Evolutionary conservation across 2,888 invertebrate genomes (phyloP).

Genomic region (Pachliopta kotzebuea): DNA sequence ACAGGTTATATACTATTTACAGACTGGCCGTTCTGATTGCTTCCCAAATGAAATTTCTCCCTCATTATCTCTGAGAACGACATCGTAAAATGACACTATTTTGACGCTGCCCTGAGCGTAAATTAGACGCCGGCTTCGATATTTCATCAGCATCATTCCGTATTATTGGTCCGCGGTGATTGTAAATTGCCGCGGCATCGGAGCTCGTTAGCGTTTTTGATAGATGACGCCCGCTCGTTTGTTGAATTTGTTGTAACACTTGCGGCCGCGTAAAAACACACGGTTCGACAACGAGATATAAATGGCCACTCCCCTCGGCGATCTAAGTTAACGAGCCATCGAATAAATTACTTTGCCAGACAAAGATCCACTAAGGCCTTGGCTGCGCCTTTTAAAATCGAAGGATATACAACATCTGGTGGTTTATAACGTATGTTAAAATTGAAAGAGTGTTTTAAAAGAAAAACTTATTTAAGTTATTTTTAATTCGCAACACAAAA

Average conservation of each 20-base stretch:
- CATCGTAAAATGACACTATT: conserved; percentile 44
- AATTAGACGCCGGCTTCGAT: conserved; percentile 48
- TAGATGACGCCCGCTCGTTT: conserved; percentile 76
- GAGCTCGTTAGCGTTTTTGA: conserved; percentile 78
- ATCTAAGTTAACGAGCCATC: conserved; percentile 75
- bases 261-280: conserved; percentile 72
- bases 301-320: conserved; percentile 77
- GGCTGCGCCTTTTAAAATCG: conserved; percentile 17
- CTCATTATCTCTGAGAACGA: conserved; percentile 25
- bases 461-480: conserved; percentile 34
- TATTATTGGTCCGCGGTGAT: conserved; percentile 70
- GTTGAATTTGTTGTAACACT: conserved; percentile 76
- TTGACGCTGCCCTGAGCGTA: conserved; percentile 47
- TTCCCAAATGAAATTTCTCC: conserved; percentile 21
- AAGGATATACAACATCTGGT: conserved; percentile 21
- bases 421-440: conserved; percentile 1
- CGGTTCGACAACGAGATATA: conserved; percentile 74
- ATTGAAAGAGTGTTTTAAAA: background rate
- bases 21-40: conserved; percentile 15
- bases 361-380: conserved; percentile 42
- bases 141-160: conserved; percentile 67
- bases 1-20: conserved; percentile 16
- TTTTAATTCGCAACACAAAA: background rate
- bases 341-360: conserved; percentile 63
- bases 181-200: conserved; percentile 73